phyloP scores from a whole-genome alignment of 2,888 invertebrate species.

The Thysanoteuthis rhombus region DNA sequence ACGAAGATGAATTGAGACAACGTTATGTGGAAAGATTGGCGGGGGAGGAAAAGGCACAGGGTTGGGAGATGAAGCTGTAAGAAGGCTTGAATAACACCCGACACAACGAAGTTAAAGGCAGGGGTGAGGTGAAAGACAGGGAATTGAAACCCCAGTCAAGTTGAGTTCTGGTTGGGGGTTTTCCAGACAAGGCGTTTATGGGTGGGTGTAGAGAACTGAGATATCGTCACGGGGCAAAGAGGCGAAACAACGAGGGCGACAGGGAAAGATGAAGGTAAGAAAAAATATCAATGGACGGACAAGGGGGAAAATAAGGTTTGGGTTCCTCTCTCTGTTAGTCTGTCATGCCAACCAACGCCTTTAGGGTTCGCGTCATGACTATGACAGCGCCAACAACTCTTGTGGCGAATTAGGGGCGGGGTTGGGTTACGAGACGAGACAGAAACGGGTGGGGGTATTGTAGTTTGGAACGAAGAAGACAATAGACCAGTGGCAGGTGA shows the following conservation, averaged over 20 bases:
- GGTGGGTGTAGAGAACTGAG: background rate
- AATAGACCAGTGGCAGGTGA: background rate
- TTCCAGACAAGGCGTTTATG: background rate
- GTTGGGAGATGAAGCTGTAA: background rate
- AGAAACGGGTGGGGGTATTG: background rate
- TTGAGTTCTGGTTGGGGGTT: background rate
- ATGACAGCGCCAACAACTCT: background rate
- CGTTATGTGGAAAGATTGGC: background rate
- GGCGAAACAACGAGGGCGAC: background rate
- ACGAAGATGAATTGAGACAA: conserved; percentile 1
- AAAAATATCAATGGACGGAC: background rate
- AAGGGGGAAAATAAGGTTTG: background rate
- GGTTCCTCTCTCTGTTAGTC: background rate
- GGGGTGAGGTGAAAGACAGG: background rate
- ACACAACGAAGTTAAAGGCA: background rate
- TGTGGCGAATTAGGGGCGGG: background rate
- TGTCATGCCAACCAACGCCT: background rate
- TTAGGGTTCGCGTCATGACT: background rate
- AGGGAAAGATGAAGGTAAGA: background rate
- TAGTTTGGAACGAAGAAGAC: background rate
- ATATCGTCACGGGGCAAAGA: background rate
- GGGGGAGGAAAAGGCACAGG: background rate
- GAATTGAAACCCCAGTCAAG: background rate
- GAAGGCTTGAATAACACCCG: background rate
- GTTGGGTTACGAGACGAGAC: background rate